phyloP scores from a whole-genome alignment of 92 coral and sea anemone species.

The Virgularia gustaviana region DNA sequence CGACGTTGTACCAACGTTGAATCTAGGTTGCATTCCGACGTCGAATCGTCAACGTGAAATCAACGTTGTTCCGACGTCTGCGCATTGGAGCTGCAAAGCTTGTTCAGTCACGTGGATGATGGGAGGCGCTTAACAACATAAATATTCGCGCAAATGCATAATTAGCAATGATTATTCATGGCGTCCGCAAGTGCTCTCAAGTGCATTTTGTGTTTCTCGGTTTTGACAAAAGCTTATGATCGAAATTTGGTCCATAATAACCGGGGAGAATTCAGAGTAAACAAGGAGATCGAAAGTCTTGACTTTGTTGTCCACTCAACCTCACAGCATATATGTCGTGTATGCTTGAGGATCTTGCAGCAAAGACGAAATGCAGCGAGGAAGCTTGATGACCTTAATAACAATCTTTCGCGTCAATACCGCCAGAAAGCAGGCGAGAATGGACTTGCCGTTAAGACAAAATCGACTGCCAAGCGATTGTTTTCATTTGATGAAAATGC shows the following conservation, averaged over 20 bases:
- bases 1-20: no score
- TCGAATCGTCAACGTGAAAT: no score
- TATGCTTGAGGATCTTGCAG: neutral
- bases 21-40: no score
- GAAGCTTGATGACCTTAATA: conserved; percentile 6
- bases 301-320: neutral
- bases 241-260: conserved; percentile 12
- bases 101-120: no score
- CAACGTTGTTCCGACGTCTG: no score
- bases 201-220: conserved; percentile 10
- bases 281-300: neutral
- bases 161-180: conserved; percentile 25
- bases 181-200: neutral
- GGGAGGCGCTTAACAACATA: no score
- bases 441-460: conserved; percentile 13
- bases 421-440: neutral
- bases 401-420: conserved; percentile 1
- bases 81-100: no score
- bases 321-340: conserved; percentile 15
- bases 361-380: neutral
- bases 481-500: neutral
- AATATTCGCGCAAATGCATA: no score
- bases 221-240: conserved; percentile 1
- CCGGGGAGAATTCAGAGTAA: neutral
- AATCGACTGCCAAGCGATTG: conserved; percentile 2